These are phyloP conservation scores for Aplidium turbinatum DNA, from an alignment of 23 tunicate genomes.

Conservation along the genomic window DNA sequence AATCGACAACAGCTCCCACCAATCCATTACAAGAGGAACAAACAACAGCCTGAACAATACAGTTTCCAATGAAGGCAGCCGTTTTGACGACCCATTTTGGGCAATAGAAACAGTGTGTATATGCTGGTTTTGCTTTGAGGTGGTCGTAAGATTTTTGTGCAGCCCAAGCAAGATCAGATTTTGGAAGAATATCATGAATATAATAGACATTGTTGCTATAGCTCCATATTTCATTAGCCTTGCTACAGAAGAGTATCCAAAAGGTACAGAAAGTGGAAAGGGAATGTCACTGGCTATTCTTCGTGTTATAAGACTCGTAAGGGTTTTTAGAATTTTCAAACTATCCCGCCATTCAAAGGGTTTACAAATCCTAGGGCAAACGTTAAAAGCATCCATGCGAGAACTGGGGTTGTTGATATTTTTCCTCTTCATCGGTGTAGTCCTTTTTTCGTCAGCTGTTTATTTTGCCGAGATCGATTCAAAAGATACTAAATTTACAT, in stretches of 20 bases:
- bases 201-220: conserved; percentile 96
- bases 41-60: no score
- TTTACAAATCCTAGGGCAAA: conserved; percentile 95
- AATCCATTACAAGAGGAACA: no score
- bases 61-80: background rate
- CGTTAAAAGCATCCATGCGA: conserved; percentile 97
- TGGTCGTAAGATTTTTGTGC: conserved; percentile 75
- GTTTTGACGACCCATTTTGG: conserved; percentile 80
- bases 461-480: conserved; percentile 88
- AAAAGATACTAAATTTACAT: conserved; percentile 52
- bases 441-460: conserved; percentile 96
- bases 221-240: conserved; percentile 96
- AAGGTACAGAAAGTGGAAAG: conserved; percentile 48
- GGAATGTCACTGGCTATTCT: conserved; percentile 98
- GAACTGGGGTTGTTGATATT: conserved; percentile 96
- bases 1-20: no score
- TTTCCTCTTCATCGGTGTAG: conserved; percentile 95
- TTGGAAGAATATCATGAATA: conserved; percentile 95
- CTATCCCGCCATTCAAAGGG: conserved; percentile 98
- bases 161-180: conserved; percentile 86
- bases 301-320: conserved; percentile 91
- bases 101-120: conserved; percentile 95
- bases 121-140: conserved; percentile 97
- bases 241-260: conserved; percentile 55
- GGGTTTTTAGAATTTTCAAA: conserved; percentile 97